Conservation (phyloP, 2,888 invertebrate species). For the Eledone cirrhosa region DNA sequence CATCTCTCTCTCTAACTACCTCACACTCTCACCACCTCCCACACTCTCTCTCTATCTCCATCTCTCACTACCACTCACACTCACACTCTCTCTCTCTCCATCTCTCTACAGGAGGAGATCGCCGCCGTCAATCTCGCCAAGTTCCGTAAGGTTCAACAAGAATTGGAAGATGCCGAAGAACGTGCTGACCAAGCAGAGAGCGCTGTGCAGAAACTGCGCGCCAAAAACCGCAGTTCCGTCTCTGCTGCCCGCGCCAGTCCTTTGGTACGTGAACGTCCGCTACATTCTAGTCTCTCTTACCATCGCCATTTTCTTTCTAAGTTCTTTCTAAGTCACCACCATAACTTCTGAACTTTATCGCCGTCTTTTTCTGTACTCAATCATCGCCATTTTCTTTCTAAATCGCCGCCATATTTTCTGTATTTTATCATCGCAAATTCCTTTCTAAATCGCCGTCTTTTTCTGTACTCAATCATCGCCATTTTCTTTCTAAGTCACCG, state of each 20-base stretch:
- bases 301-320: too few relatives aligned
- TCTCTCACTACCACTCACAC: background rate
- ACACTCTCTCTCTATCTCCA: too few relatives aligned
- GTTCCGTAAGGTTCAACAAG: constrained; percentile 69
- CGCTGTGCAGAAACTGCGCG: constrained; percentile 68
- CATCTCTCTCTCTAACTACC: too few relatives aligned
- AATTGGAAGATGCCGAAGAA: constrained; percentile 70
- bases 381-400: background rate
- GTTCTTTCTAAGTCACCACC: too few relatives aligned
- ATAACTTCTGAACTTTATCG: too few relatives aligned
- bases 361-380: background rate
- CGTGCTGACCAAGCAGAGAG: constrained; percentile 69
- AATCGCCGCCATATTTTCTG: too few relatives aligned
- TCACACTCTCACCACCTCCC: background rate
- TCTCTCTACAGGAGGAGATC: constrained; percentile 65
- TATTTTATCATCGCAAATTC: background rate
- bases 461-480: too few relatives aligned
- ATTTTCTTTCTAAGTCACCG: too few relatives aligned
- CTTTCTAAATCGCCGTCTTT: too few relatives aligned
- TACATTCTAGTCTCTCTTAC: background rate
- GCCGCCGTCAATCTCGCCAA: constrained; percentile 70
- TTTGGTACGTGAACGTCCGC: constrained; percentile 39
- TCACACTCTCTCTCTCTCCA: background rate
- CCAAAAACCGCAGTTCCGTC: constrained; percentile 65
- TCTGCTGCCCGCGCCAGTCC: constrained; percentile 52